Evolutionary conservation across 2,888 invertebrate species (phyloP), one percentile per base, ranked within the genome.

Genomic region (Trisateles emortualis): DNA sequence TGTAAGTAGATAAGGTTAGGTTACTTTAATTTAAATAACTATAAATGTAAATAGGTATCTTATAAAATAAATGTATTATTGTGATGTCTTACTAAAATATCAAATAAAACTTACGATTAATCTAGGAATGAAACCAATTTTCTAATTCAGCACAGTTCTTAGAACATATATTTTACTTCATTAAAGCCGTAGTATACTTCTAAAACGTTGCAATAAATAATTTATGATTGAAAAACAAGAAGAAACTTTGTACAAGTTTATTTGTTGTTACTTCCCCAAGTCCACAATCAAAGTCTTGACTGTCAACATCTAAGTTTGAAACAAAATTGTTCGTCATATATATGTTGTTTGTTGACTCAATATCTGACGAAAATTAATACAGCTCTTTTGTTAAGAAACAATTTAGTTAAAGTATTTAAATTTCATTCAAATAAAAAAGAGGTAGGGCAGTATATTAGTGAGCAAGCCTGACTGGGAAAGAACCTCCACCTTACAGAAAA

Each of bases 161-260:
- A 9, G 9, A 32, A 13, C 1, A 14, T n/a, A 42, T 17, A 11
- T 11, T 33, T 33, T 10, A 33, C 3, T 32, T 43, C 24, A 35
- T 44, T 35, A 44, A 24, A 33, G 14, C 3, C 24, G 24, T 10
- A 5, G 11, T 10, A 13, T 19, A 24, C 14, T 44, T 33, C 22
- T 32, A 42, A 42, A 35, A 35, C 44, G 35, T 11, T 22, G 22
- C 44, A 36, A 26, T 45, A 33, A 43, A 43, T 43, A 36, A 45
- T 45, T 36, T 45, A 45, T 45, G 35, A 26, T 45, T 45, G 35
- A 36, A 45, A 36, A 45, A 45, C 44, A 45, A 45, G 43, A 33
- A 13, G 36, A 6, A 36, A 36, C 24, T 36, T 36, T 4, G 14
- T 1, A n/a, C 10, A 29, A 36, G 17, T 26, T 45, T 41, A 11